Evolutionary conservation across 35 echinoderm and acorn worm genomes (phyloP).

Genomic region (Stichopus chloronotus): DNA sequence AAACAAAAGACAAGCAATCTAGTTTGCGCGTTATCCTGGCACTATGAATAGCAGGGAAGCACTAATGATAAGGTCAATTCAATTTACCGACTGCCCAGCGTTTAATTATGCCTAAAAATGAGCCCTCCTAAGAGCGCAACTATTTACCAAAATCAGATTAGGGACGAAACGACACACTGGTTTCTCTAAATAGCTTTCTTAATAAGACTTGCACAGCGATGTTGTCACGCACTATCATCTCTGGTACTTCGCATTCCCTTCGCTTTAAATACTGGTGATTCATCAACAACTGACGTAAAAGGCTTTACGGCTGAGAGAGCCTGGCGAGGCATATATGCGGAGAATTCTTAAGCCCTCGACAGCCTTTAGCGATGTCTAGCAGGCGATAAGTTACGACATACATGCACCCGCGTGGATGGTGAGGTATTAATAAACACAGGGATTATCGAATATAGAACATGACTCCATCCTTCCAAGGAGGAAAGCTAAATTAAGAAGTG

Average conservation of each 20-base stretch:
- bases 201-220: no score
- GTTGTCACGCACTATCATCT: not conserved
- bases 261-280: not conserved
- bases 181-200: no score
- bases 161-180: no score
- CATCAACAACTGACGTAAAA: not conserved
- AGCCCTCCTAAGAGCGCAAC: no score
- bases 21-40: no score
- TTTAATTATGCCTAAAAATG: no score
- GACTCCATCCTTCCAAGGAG: not conserved
- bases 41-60: no score
- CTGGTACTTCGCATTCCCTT: not conserved
- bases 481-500: constrained; percentile 7
- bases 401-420: not conserved
- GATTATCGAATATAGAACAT: constrained; percentile 52
- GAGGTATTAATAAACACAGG: constrained; percentile 11
- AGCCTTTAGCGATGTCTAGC: no score
- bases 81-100: no score
- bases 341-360: constrained; percentile 14
- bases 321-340: not conserved
- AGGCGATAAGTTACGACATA: not conserved
- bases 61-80: no score
- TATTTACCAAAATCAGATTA: no score
- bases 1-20: no score
- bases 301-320: not conserved